Base-by-base conservation (phyloP, 2,113 vertebrate species). In the Takifugu bimaculatus region DNA sequence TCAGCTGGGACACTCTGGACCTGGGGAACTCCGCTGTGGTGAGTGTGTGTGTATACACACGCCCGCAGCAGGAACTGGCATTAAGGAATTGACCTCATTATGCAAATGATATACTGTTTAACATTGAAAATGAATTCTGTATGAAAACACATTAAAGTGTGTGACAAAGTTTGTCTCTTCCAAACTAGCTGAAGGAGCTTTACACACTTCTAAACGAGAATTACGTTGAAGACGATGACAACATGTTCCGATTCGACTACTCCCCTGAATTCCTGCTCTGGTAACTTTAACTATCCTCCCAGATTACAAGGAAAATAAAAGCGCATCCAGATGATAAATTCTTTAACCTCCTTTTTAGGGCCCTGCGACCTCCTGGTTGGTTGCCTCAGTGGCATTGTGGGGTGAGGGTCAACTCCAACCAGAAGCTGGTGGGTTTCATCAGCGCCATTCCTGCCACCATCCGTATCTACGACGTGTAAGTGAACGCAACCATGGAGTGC, bases 231-330 rank as follows among this genome's bases (percentile, higher is more conserved):
- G 97, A 99, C 3, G 97, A 99, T 0, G 97, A 99, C 90, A 99
- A 99, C 89, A 99, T 99, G 97, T 99, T 99, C 89, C 93, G 97
- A 3, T 99, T 99, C 66, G 97, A 99, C 85, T 99, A 99, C 85
- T 99, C 97, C 0, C 95, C 97, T 0, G 97, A 99, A 70, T 99
- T 99, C 79, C 92, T 99, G 62, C 90, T 98, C 64, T 99, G 97
- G 97, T 99, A 88, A 93, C 90, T 86, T 20, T 25, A 10, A 0
- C 60, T 13, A 15, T 48, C 45, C 4, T 48, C n/a, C 35, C 7
- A 39, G 35, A 39, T 39, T 11, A 39, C 1, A 11, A 39, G 35
- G 11, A 39, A 39, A 39, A 6, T 39, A 39, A 39, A 39, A 39
- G 35, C 10, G 35, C 35, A 50, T 14, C 26, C 32, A 6, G 3